A percentile compares a stretch with the other conserved stretches of the same genome.
Conservation (phyloP, 2,113 vertebrate species). For the Tyto alba region DNA sequence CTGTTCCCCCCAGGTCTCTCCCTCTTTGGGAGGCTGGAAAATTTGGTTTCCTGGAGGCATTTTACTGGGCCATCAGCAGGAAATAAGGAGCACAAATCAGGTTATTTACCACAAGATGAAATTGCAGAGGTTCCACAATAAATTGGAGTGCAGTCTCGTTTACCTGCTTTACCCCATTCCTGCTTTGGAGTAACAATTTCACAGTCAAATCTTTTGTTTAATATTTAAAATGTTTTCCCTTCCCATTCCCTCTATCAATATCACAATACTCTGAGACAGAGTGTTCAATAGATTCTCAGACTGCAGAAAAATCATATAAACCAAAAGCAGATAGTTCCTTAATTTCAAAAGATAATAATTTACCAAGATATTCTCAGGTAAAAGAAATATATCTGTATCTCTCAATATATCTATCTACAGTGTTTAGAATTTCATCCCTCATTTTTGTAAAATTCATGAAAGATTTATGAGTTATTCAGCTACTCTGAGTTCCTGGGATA, state of each 20-base stretch:
- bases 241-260: background rate
- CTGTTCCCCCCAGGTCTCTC: background rate
- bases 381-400: background rate
- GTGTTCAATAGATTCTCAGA: background rate
- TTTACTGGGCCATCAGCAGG: background rate
- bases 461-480: constrained; percentile 63
- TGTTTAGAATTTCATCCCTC: constrained; percentile 39
- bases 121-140: background rate
- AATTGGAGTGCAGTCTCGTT: background rate
- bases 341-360: constrained; percentile 55
- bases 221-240: background rate
- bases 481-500: background rate
- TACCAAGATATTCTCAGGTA: constrained; percentile 7
- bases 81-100: background rate
- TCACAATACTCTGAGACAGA: background rate
- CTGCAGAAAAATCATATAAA: constrained; percentile 4
- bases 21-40: background rate
- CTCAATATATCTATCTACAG: background rate
- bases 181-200: background rate
- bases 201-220: background rate
- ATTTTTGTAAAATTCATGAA: constrained; percentile 49
- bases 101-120: background rate
- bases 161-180: background rate
- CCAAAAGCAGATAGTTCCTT: constrained; percentile 11
- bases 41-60: background rate